Evolutionary conservation across 2,888 invertebrate species (phyloP).

Genomic region (Siphlonurus alternatus): DNA sequence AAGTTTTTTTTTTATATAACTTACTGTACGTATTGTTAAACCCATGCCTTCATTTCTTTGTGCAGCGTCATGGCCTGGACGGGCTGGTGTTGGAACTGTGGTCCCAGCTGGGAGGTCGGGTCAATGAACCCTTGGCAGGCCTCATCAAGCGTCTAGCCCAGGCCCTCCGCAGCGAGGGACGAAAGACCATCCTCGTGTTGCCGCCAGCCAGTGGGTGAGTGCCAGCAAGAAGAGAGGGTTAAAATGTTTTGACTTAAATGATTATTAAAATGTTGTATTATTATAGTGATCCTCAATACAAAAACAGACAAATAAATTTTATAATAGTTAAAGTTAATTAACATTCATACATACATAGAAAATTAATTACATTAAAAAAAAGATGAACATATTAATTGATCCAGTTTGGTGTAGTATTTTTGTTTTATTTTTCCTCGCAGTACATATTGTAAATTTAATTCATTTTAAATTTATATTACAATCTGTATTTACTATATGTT

Average conservation of each 20-base stretch:
- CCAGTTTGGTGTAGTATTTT: too few species aligned
- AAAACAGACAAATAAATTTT: too few species aligned
- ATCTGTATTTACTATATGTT: too few species aligned
- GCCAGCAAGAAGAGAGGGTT: slow-evolving; percentile 19
- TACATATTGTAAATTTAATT: too few species aligned
- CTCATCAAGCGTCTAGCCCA: slow-evolving; percentile 47
- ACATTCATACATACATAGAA: too few species aligned
- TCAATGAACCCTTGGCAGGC: slow-evolving; percentile 36
- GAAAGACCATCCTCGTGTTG: slow-evolving; percentile 57
- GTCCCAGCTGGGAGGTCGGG: slow-evolving; percentile 59
- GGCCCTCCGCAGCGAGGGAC: slow-evolving; percentile 23
- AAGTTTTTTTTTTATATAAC: background rate
- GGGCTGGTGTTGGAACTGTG: slow-evolving; percentile 85
- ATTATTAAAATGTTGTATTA: background rate
- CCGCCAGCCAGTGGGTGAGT: slow-evolving; percentile 48
- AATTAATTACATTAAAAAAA: too few species aligned
- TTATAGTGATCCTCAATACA: too few species aligned
- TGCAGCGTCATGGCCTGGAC: slow-evolving; percentile 64
- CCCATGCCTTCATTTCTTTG: slow-evolving; percentile 18
- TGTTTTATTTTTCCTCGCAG: too few species aligned
- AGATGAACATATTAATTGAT: too few species aligned
- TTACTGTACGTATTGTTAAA: slow-evolving; percentile 6
- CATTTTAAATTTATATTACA: too few species aligned
- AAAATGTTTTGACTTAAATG: slow-evolving; percentile 8
- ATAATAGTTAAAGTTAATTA: too few species aligned